Percentiles rank a stretch among this genome's conserved stretches.
Evolutionary conservation across 1,140 invertebrate genomes (phyloP).

Genomic region (Gonatopus flavifemur): DNA sequence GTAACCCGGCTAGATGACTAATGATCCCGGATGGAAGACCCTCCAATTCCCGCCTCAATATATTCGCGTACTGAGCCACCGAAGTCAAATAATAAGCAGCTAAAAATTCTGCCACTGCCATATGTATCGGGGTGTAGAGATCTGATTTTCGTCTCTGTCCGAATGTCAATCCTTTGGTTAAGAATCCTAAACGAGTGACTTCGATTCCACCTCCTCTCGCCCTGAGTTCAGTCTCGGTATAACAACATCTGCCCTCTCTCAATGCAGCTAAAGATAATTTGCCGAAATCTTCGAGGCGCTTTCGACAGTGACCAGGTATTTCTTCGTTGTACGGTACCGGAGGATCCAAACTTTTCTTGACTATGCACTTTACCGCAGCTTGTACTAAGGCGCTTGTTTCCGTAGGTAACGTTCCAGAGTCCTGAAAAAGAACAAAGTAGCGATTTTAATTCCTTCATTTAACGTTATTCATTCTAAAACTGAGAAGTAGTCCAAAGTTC

Average conservation of each 20-base stretch:
- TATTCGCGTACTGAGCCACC: conserved; percentile 58
- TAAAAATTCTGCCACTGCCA: conserved; percentile 58
- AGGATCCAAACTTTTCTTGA: conserved; percentile 47
- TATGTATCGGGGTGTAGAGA: conserved; percentile 57
- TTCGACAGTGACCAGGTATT: conserved; percentile 55
- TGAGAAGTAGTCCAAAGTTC: no score
- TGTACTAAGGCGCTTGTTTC: conserved; percentile 50
- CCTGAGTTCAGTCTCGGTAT: conserved; percentile 54
- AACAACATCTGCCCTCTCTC: conserved; percentile 53
- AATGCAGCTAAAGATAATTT: conserved; percentile 54
- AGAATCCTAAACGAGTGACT: conserved; percentile 52
- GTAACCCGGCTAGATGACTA: conserved; percentile 56
- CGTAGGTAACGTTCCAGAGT: conserved; percentile 40
- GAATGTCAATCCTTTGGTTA: conserved; percentile 49
- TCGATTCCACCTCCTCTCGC: conserved; percentile 47
- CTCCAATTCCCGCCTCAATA: conserved; percentile 59
- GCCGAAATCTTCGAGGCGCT: conserved; percentile 58
- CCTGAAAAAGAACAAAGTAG: conserved; percentile 23
- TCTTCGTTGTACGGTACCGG: conserved; percentile 42
- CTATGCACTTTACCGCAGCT: conserved; percentile 53
- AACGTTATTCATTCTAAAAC: no score
- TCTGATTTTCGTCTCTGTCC: conserved; percentile 44
- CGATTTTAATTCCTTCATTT: no score
- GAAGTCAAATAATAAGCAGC: conserved; percentile 62
- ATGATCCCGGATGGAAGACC: conserved; percentile 55